Conservation (phyloP, 2,113 vertebrate species). For the Anhinga anhinga region DNA sequence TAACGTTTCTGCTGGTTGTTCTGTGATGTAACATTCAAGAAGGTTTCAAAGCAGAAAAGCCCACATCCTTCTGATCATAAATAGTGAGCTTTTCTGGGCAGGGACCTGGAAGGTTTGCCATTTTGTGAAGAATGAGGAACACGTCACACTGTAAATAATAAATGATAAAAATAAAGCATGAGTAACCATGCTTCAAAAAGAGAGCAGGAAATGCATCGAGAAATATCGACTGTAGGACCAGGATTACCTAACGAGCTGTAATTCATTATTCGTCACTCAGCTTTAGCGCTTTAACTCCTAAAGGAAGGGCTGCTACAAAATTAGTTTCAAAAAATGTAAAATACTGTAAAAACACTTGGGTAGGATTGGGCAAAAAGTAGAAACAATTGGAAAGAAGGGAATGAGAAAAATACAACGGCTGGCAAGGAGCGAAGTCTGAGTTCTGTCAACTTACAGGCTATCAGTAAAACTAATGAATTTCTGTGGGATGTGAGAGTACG, state of each 20-base stretch:
- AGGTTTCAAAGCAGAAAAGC: neutral
- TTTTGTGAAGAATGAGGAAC: neutral
- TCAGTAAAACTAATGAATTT: neutral
- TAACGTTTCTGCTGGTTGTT: neutral
- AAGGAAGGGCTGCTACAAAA: neutral
- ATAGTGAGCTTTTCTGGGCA: neutral
- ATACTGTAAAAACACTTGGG: neutral
- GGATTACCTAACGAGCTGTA: neutral
- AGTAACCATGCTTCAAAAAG: neutral
- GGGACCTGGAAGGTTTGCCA: neutral
- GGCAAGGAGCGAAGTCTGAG: neutral
- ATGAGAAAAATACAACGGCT: neutral
- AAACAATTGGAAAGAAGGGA: neutral
- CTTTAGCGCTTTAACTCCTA: neutral
- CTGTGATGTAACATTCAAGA: neutral
- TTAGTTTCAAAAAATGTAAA: neutral
- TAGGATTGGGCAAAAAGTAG: neutral
- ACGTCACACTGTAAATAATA: slow-evolving; percentile 35
- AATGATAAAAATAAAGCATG: slow-evolving; percentile 38
- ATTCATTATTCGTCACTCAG: neutral
- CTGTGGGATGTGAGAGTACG: neutral
- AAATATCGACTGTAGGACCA: neutral
- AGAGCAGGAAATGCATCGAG: neutral
- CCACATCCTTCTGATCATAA: neutral
- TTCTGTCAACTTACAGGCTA: neutral